Evolutionary conservation across 2,888 invertebrate genomes (phyloP).

Genomic region (Rhaphigaster nebulosa): DNA sequence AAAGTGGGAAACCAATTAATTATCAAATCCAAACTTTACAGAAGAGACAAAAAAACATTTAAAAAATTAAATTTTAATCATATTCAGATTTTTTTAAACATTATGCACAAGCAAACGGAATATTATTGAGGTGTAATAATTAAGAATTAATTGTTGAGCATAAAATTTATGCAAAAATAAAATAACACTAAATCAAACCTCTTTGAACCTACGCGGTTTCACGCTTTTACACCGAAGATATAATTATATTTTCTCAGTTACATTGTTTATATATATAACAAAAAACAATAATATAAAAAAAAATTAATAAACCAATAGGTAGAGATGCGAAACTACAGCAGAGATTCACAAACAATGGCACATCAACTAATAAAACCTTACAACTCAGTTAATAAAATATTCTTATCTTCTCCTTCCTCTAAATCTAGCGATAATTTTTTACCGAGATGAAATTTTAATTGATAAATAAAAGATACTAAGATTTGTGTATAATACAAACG

Average conservation of each 20-base stretch:
- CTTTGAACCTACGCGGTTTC: too few species aligned
- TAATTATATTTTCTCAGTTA: not conserved
- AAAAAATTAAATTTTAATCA: too few species aligned
- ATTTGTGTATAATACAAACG: not conserved
- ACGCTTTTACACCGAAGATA: too few species aligned
- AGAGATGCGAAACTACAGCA: not conserved
- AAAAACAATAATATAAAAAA: not conserved
- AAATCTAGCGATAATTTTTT: not conserved
- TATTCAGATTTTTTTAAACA: too few species aligned
- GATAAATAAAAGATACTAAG: not conserved
- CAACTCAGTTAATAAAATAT: not conserved
- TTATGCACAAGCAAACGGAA: too few species aligned
- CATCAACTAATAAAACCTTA: not conserved
- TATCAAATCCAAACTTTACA: too few species aligned
- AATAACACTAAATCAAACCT: too few species aligned
- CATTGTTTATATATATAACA: not conserved
- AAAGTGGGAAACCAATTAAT: too few species aligned
- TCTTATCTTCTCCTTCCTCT: not conserved
- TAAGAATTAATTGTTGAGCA: too few species aligned
- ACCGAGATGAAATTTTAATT: not conserved
- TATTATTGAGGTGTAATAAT: too few species aligned
- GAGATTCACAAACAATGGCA: slow-evolving; percentile 27
- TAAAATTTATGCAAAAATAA: too few species aligned
- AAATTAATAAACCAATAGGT: not conserved
- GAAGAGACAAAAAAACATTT: too few species aligned